Base-by-base conservation (phyloP, 2,113 vertebrate species). In the Andinoacara biseriatus region DNA sequence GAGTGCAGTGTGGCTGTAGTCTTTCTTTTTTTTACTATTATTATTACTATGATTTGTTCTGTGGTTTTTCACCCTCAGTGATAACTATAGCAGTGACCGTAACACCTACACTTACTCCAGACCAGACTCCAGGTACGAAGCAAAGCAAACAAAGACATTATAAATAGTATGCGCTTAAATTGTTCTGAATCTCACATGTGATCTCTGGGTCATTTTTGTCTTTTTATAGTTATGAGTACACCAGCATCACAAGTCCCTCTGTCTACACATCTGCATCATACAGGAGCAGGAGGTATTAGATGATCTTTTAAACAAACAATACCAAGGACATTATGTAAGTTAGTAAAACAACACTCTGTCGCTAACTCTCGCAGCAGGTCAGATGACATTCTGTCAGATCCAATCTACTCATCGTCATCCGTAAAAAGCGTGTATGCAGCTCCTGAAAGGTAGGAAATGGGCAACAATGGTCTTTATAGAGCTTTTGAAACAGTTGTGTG, bases 191-290 rank as follows among this genome's bases (percentile, higher is more conserved):
- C 35, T 76, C 18, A 24, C 20, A 31, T 57, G 31, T 52, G 1
- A 75, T 58, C 18, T 74, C 3, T 80, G 57, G 4, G 49, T 83
- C 7, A 18, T 60, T 33, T 35, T 63, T 89, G 11, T 82, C 56
- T 78, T 94, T 94, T 62, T 81, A 94, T 5, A 92, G 94, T 24
- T 94, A 93, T 76, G 93, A 82, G 33, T 83, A 76, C 92, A 90
- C 43, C 83, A 95, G 84, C 49, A 56, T 82, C 24, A 83, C 69
- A 87, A 95, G 91, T 78, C 83, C 94, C 65, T 87, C 91, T 15
- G 9, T 90, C 17, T 96, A 92, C 62, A 91, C 79, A 74, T 88
- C 90, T 63, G 91, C 90, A 7, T 76, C 88, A 1, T 95, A 93
- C 75, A 67, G 92, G 87, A 93, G 90, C 78, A 95, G 76, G 77